phyloP scores from a whole-genome alignment of 1,140 invertebrate species.

The Papilio polyxenes region DNA sequence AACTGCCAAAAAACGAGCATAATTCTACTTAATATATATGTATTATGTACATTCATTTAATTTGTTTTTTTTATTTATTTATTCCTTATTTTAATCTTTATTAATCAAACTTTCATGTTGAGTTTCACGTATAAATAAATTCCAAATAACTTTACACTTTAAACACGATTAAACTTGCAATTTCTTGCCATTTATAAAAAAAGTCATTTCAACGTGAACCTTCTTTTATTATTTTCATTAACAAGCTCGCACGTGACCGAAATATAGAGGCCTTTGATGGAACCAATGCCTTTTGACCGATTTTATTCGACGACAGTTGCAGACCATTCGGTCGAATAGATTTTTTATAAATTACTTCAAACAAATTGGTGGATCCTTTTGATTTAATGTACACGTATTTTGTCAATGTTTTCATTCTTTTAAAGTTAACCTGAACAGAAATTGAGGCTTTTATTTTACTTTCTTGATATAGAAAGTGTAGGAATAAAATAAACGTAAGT shows the following conservation, averaged over 20 bases:
- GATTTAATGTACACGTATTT: neutral
- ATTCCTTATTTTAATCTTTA: too few relatives aligned
- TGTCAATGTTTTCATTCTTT: neutral
- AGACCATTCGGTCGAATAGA: conserved; percentile 15
- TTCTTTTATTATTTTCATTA: conserved; percentile 75
- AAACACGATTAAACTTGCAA: neutral
- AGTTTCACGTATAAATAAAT: too few relatives aligned
- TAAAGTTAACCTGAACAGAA: neutral
- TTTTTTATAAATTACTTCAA: conserved; percentile 31
- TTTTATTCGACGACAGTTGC: conserved; percentile 46
- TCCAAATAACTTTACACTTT: neutral
- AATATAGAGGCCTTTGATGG: conserved; percentile 68
- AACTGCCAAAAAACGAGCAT: too few relatives aligned
- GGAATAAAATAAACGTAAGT: neutral
- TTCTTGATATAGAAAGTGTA: neutral
- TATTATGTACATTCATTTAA: too few relatives aligned
- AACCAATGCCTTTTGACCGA: conserved; percentile 53
- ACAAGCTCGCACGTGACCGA: conserved; percentile 65
- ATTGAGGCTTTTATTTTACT: neutral
- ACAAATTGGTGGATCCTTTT: conserved; percentile 1
- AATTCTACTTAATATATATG: too few relatives aligned
- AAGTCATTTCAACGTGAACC: conserved; percentile 53
- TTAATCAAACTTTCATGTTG: too few relatives aligned
- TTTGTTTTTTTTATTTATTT: too few relatives aligned
- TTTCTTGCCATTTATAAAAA: conserved; percentile 49